Evolutionary conservation across 92 coral and sea anemone genomes (phyloP), one percentile per base, ranked within the genome.

Genomic region (Micromussa lordhowensis): DNA sequence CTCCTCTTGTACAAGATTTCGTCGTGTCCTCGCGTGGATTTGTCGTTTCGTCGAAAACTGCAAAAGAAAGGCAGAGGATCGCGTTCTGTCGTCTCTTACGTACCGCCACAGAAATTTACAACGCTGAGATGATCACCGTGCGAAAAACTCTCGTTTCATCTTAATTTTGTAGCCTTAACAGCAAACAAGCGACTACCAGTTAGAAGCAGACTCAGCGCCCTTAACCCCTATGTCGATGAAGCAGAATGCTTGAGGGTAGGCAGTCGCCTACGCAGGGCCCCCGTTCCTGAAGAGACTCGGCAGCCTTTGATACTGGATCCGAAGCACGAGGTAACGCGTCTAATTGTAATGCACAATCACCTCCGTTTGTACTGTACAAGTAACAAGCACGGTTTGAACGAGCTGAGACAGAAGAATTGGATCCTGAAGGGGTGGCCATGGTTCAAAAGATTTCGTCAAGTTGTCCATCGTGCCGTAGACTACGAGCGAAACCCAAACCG

Each of bases 1-100:
- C 90, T 92, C 93, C 64, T 84, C 90, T 21, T 92, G 94, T 93
- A 92, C 95, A 24, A n/a, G n/a, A n/a, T 84, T 90, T 58, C 82
- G 87, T 17, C 90, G 90, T 15, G 93, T 79, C 48, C 71, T 92
- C 32, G 93, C 87, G 16, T 92, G 94, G 94, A 89, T 92, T 49
- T 34, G 57, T 77, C 92, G 94, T 44, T 92, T 92, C 83, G 55
- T 92, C 54, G 68, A 74, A 59, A 89, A 92, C 80, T 78, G 88
- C 18, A 92, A 85, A 79, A 76, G 36, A 22, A 57, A 78, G 70
- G 80, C 72, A 40, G 69, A 71, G 57, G 49, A 86, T 66, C 87
- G 59, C 29, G 79, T 77, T 40, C 53, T 55, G 58, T 51, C 64
- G 26, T 77, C 84, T 40, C 91, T 88, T 21, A 80, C 88, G n/a